Evolutionary conservation across 2,797 vertebrate species (phyloP), one percentile per base, ranked within the genome.

Genomic region (Tolypeutes matacus): DNA sequence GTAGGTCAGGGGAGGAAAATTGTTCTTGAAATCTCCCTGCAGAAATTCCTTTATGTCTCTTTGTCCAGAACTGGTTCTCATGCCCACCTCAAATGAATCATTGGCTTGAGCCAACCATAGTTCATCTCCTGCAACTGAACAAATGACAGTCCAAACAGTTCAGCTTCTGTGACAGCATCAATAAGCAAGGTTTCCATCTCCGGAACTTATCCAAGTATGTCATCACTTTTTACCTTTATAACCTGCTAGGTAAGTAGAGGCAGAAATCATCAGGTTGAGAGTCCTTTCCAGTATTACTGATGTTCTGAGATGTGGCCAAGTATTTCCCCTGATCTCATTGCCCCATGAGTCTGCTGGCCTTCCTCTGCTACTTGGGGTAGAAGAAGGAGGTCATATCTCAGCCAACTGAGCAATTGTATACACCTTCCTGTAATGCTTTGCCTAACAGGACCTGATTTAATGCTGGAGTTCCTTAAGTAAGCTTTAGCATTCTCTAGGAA

Each of bases 401-500:
- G 64, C 18, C 8, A 17, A 27, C 5, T 62, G 36, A 95, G 31
- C 31, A 86, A 65, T 51, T 78, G 21, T 18, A 53, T 64, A 60
- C 83, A 8, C 7, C 34, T 92, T 89, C 64, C 25, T 58, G 78
- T 39, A 91, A 62, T 85, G 58, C 10, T 89, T 86, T 67, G 42
- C 27, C 46, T 73, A 60, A 76, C 1, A 53, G 73, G 7, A 94
- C 5, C 39, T 73, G 39, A 84, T 89, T 92, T 77, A 87, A 81
- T 58, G 17, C 62, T 84, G 20, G 49, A 58, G 18, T 4, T 80
- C n/a, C 39, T 72, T 53, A 77, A 77, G 46, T 65, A 42, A 18
- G 20, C 65, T 77, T 93, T 77, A 53, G 46, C 53, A 75, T 73
- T 93, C 60, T 85, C 39, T 65, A 89, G 36, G 75, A 95, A 81